Evolutionary conservation across 2,888 invertebrate species (phyloP).

Genomic region (Lasioglossum pauxillum): DNA sequence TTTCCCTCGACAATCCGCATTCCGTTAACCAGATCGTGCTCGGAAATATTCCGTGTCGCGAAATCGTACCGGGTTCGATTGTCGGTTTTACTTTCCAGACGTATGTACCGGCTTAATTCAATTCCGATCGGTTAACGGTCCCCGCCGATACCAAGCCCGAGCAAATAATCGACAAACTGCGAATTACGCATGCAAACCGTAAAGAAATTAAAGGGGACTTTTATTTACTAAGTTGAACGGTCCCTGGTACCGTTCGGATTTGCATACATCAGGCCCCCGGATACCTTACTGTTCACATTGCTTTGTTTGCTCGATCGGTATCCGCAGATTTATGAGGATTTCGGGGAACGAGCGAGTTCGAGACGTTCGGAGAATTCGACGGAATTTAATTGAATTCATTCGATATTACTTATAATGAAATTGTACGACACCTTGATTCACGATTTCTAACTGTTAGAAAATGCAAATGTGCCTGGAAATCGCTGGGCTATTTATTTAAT

Average conservation of each 20-base stretch:
- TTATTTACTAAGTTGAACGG: neutral
- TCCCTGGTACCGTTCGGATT: neutral
- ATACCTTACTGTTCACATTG: neutral
- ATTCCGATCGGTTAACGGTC: neutral
- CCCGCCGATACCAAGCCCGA: neutral
- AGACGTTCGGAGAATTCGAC: neutral
- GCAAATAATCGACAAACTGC: neutral
- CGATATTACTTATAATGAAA: too few relatives aligned
- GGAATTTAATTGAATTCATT: neutral
- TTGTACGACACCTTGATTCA: too few relatives aligned
- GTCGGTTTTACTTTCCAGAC: neutral
- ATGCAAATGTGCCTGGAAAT: too few relatives aligned
- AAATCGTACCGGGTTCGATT: neutral
- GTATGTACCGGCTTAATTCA: neutral
- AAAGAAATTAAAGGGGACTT: neutral
- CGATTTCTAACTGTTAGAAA: too few relatives aligned
- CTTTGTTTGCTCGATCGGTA: neutral
- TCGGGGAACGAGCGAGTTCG: neutral
- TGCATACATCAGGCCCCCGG: neutral
- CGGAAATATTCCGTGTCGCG: neutral
- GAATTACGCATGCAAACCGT: neutral
- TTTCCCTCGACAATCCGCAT: constrained; percentile 21
- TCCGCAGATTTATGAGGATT: neutral
- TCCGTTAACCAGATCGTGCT: constrained; percentile 37
- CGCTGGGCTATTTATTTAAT: too few relatives aligned